Evolutionary conservation across 2,113 vertebrate genomes (phyloP).

Genomic region (Protobothrops flavoviridis): DNA sequence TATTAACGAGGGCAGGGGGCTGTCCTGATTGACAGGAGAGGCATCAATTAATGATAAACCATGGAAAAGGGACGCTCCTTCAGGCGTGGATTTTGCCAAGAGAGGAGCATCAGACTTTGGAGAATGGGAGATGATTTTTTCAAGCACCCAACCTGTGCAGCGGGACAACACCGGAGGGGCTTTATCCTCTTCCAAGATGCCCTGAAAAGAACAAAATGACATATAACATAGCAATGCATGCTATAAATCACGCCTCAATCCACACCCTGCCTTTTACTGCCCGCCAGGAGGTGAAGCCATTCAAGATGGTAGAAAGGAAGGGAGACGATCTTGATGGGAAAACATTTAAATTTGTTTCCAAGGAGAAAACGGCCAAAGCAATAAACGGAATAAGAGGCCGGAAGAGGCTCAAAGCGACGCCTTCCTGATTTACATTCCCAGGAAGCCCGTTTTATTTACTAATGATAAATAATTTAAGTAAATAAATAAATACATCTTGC

Average conservation of each 20-base stretch:
- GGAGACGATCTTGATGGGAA: not conserved
- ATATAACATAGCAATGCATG: not conserved
- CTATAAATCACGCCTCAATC: not conserved
- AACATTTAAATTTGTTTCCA: not conserved
- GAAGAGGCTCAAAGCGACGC: not conserved
- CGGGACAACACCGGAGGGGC: conserved; percentile 63
- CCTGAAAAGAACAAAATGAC: conserved; percentile 44
- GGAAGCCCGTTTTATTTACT: not conserved
- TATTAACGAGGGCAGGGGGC: conserved; percentile 9
- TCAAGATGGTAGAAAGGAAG: not conserved
- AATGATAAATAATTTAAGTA: not conserved
- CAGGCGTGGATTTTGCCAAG: not conserved
- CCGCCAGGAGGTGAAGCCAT: not conserved
- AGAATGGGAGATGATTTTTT: conserved; percentile 38
- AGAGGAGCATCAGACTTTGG: not conserved
- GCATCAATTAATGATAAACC: accelerated
- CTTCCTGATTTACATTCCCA: not conserved
- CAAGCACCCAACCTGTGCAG: conserved; percentile 72
- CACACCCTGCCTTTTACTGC: not conserved
- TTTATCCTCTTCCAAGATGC: conserved; percentile 65
- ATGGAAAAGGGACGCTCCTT: not conserved
- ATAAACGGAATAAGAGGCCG: not conserved
- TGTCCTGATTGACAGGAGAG: not conserved
- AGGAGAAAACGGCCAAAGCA: not conserved
- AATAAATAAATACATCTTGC: not conserved